A percentile compares a stretch with the other conserved stretches of the same genome.
Evolutionary conservation across 2,113 vertebrate genomes (phyloP).

Genomic region (Morone saxatilis): DNA sequence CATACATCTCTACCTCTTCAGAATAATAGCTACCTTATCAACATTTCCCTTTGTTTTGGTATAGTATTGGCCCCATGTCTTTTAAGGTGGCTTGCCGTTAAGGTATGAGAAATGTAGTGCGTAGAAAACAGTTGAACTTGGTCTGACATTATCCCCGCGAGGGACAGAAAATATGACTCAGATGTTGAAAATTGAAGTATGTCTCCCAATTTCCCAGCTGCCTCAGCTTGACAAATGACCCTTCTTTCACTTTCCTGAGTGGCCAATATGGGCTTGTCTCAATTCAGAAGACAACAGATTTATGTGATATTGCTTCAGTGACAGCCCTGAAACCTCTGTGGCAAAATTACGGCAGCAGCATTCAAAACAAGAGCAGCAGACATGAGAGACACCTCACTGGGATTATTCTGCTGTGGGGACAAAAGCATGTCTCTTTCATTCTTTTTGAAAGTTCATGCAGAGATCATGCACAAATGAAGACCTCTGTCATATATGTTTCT

Average conservation of each 20-base stretch:
- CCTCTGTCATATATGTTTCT: not conserved
- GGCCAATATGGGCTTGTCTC: conserved; percentile 42
- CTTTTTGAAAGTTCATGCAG: not conserved
- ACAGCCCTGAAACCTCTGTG: conserved; percentile 30
- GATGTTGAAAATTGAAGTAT: conserved; percentile 58
- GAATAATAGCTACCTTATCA: conserved; percentile 43
- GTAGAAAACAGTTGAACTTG: conserved; percentile 34
- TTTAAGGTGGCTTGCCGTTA: conserved; percentile 33
- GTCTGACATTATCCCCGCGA: conserved; percentile 29
- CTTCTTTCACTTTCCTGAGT: conserved; percentile 55
- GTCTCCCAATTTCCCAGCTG: conserved; percentile 62
- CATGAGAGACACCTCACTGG: not conserved
- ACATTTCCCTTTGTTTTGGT: conserved; percentile 20
- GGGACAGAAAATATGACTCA: conserved; percentile 35
- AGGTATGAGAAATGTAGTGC: conserved; percentile 34
- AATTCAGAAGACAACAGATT: conserved; percentile 59
- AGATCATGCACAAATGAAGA: not conserved
- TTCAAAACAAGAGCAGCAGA: conserved; percentile 24
- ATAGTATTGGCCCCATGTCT: conserved; percentile 10
- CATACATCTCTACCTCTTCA: conserved; percentile 30
- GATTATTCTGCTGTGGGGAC: conserved; percentile 9
- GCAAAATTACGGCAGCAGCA: conserved; percentile 25
- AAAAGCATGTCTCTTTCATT: not conserved
- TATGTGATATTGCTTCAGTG: conserved; percentile 47
- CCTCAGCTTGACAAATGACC: conserved; percentile 66